Base-by-base conservation (phyloP, 1,140 invertebrate genomes). In the Coenobita brevimanus region DNA sequence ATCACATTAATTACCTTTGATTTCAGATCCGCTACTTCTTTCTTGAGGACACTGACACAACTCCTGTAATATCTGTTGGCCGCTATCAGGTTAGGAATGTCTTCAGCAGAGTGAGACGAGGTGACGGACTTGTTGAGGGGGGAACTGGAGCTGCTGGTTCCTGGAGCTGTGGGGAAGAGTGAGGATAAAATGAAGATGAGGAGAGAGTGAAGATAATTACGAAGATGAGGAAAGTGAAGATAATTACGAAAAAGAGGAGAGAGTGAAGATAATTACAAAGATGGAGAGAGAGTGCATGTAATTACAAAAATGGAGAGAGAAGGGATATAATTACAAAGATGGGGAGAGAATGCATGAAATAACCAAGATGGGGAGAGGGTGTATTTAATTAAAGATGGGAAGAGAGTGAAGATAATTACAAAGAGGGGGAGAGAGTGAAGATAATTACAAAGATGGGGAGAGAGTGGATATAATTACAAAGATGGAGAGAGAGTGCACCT, bases 1-100 rank as follows among this genome's bases (percentile, higher is more conserved):
- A n/a, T n/a, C n/a, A 43, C 38, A 21, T 4, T 41, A 43, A 21
- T 78, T 69, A 86, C 85, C 85, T 87, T 87, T 41, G 85, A 87
- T 24, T 87, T 87, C 41, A 80, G 46, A 30, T 87, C 85, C 17
- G 46, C 10, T 24, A 87, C 43, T 38, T 87, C 85, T 46, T 87
- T 87, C 46, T 79, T 87, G 15, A 87, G 64, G 15, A n/a, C 64
- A 46, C 27, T 78, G 33, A 81, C 24, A 73, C n/a, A 71, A 41
- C 17, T 80, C 41, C 38, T 85, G 54, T 85, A 76, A 54, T 75
- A 76, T 24, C 57, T 87, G 60, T 80, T 87, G 10, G 64, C 38
- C 8, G 76, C 62, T 36, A 80, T 57, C 6, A 87, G 50, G 27
- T 82, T 43, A 6, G 82, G 54, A 0, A 60, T 30, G 30, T 89